A percentile compares a stretch with the other conserved stretches of the same genome.
Evolutionary conservation across 2,797 vertebrate species (phyloP).

Genomic region (Lepidocolaptes lacrymiger): DNA sequence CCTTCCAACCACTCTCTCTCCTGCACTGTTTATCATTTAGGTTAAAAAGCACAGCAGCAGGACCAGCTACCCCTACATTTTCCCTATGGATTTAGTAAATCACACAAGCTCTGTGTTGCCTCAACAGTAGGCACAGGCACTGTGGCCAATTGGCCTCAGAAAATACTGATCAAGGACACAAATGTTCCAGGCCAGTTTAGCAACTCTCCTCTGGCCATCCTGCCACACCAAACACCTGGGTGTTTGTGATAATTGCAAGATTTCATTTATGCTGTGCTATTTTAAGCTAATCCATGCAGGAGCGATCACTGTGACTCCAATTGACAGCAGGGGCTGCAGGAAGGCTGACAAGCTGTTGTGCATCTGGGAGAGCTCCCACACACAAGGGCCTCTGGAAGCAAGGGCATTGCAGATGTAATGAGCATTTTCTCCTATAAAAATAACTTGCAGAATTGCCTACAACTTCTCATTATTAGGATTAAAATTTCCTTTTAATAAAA

Average conservation of each 20-base stretch:
- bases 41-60: neutral
- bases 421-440: neutral
- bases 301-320: neutral
- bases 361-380: neutral
- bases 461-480: neutral
- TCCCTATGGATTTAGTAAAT: neutral
- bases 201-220: neutral
- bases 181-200: neutral
- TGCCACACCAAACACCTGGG: neutral
- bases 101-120: neutral
- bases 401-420: rapidly evolving
- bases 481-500: neutral
- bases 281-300: neutral
- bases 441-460: neutral
- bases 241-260: neutral
- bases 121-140: neutral
- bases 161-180: neutral
- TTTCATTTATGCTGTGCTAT: neutral
- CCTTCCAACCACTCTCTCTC: neutral
- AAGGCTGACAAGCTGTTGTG: neutral
- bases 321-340: neutral
- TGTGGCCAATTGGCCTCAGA: neutral
- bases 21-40: neutral
- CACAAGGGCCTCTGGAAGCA: neutral
- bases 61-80: neutral